Conservation (phyloP, 2,888 invertebrate species). For the Sesamia inferens region DNA sequence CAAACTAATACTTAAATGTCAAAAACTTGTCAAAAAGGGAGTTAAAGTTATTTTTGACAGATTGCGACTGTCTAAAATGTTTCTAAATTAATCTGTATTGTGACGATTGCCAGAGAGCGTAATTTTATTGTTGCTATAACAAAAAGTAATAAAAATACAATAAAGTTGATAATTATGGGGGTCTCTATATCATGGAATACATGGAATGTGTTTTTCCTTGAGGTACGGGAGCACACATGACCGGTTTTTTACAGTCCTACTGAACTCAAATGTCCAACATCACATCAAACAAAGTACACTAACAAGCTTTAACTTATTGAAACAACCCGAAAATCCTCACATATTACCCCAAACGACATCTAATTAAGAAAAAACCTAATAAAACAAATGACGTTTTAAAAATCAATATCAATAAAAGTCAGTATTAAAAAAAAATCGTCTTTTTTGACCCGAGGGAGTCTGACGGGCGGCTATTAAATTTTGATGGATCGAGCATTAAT, state of each 20-base stretch:
- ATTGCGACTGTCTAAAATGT: no score
- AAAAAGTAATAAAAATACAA: background rate
- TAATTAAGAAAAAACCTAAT: conserved; percentile 51
- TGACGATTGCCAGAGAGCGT: background rate
- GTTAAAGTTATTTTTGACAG: no score
- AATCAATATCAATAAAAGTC: conserved; percentile 68
- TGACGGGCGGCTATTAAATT: conserved; percentile 70
- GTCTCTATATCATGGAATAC: background rate
- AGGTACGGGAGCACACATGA: background rate
- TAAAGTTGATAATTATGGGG: background rate
- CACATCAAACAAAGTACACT: conserved; percentile 3
- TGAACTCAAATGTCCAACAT: background rate
- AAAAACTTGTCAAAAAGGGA: no score
- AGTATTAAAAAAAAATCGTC: conserved; percentile 62
- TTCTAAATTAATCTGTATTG: no score
- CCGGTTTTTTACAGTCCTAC: background rate
- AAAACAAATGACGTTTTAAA: conserved; percentile 58
- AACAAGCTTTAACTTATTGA: conserved; percentile 6
- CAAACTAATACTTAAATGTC: no score
- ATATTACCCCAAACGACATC: conserved; percentile 23
- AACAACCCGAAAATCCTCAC: conserved; percentile 13
- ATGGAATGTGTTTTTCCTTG: background rate
- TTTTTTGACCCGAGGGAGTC: conserved; percentile 56
- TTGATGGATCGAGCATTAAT: conserved; percentile 79
- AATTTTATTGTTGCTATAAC: background rate